Conservation (phyloP, 2,113 vertebrate genomes). For the Cololabis saira region DNA sequence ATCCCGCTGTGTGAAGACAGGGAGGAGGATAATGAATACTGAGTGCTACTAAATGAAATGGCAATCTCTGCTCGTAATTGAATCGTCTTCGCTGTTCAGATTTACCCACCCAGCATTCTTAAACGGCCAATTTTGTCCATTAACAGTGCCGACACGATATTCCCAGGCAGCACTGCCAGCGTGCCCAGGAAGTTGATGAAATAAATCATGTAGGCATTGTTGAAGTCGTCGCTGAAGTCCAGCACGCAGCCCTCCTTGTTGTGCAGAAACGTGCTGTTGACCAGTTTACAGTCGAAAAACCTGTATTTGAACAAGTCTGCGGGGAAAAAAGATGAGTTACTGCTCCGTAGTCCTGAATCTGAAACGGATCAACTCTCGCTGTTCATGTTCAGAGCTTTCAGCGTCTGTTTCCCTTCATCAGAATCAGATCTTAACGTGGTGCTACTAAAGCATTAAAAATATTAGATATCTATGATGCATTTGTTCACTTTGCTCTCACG, state of each 20-base stretch:
- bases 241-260: slow-evolving; percentile 96
- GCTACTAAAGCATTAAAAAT: too few species aligned
- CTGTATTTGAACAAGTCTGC: slow-evolving; percentile 97
- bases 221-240: slow-evolving; percentile 93
- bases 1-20: slow-evolving; percentile 85
- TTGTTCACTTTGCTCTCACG: neutral
- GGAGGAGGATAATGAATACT: neutral
- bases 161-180: slow-evolving; percentile 93
- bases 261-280: slow-evolving; percentile 96
- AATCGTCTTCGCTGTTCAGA: slow-evolving; percentile 1
- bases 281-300: slow-evolving; percentile 88
- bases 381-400: too few species aligned
- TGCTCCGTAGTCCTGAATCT: neutral
- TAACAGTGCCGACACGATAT: slow-evolving; percentile 94
- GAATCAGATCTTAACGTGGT: too few species aligned
- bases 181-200: slow-evolving; percentile 98
- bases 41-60: neutral
- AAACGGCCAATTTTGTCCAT: slow-evolving; percentile 99
- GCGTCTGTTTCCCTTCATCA: too few species aligned
- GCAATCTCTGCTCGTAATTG: neutral
- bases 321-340: neutral
- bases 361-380: too few species aligned
- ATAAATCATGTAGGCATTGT: slow-evolving; percentile 99
- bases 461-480: neutral
- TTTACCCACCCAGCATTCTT: slow-evolving; percentile 90